Percentiles rank a stretch among this genome's conserved stretches.
These are phyloP conservation scores for Catostomus latipinnis DNA, from an alignment of 2,797 vertebrate genomes.

Conservation along the genomic window DNA sequence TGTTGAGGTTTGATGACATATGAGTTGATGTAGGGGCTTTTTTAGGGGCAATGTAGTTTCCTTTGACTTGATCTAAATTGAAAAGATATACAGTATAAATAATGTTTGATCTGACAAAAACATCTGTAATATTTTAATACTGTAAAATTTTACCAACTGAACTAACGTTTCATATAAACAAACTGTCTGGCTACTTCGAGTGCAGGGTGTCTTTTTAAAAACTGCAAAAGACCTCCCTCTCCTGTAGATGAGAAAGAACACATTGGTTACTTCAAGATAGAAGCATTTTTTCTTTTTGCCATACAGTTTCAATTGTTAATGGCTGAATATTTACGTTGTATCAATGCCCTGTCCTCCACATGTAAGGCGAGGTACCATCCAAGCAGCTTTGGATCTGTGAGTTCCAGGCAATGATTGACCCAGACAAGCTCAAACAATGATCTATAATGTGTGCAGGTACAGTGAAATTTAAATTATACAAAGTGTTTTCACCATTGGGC, in stretches of 20 bases:
- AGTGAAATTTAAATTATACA: not conserved
- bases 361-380: conserved; percentile 68
- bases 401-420: conserved; percentile 31
- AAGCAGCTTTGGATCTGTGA: conserved; percentile 66
- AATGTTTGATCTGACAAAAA: not conserved
- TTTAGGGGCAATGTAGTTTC: not conserved
- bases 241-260: conserved; percentile 56
- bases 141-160: not conserved
- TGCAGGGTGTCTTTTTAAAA: conserved; percentile 71
- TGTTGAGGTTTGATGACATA: conserved; percentile 35
- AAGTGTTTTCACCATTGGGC: not conserved
- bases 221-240: conserved; percentile 68
- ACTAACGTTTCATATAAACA: conserved; percentile 70
- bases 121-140: not conserved
- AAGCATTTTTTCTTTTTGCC: not conserved
- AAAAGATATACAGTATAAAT: not conserved
- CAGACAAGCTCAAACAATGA: conserved; percentile 68
- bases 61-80: conserved; percentile 31
- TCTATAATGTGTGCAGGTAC: conserved; percentile 52
- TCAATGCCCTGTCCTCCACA: conserved; percentile 61
- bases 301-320: not conserved
- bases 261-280: not conserved
- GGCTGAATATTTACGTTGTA: conserved; percentile 63
- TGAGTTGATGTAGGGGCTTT: too few relatives aligned
- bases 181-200: conserved; percentile 59